phyloP scores from a whole-genome alignment of 2,113 vertebrate species.

The Struthidea cinerea region DNA sequence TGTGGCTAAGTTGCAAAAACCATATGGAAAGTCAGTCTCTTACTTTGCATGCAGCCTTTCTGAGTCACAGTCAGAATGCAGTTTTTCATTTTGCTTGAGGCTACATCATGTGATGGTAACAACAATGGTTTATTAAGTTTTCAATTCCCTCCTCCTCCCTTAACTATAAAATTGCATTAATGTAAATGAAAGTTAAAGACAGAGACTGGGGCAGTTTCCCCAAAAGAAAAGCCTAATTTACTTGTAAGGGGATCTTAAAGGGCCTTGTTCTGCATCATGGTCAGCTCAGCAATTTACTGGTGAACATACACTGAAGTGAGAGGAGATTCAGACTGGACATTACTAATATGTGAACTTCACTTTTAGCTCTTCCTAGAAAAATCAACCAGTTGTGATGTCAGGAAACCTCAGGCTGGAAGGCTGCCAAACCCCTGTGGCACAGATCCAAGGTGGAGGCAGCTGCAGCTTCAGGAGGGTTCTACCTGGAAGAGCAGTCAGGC shows the following conservation, averaged over 20 bases:
- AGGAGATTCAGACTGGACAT: background rate
- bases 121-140: background rate
- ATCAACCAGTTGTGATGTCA: background rate
- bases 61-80: conserved; percentile 18
- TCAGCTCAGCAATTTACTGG: background rate
- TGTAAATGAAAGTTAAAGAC: background rate
- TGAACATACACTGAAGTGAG: background rate
- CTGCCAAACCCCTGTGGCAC: background rate
- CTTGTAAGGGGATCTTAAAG: background rate
- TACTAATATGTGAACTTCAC: background rate
- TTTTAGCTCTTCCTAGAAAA: background rate
- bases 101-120: background rate
- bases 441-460: background rate
- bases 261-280: background rate
- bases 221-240: background rate
- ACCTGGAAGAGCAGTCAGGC: background rate
- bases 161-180: background rate
- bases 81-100: conserved; percentile 1
- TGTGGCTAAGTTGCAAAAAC: conserved; percentile 17
- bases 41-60: background rate
- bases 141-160: background rate
- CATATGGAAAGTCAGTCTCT: background rate
- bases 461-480: background rate
- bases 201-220: background rate
- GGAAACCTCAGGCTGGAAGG: background rate